phyloP scores from a whole-genome alignment of 2,888 invertebrate genomes.

The Nomada flava region DNA sequence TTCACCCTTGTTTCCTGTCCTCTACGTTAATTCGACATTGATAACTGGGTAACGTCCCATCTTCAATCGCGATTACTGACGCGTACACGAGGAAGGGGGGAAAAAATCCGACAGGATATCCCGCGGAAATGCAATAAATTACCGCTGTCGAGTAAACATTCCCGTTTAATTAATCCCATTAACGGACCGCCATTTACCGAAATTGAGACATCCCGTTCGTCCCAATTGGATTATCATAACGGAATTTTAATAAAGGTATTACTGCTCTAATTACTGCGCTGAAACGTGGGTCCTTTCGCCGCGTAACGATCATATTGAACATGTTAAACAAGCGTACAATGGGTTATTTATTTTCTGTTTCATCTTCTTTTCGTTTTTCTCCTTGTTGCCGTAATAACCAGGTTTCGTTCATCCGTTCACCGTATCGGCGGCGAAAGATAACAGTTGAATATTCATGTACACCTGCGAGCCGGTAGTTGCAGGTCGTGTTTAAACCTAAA shows the following conservation, averaged over 20 bases:
- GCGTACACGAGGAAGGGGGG: not conserved
- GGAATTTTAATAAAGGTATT: constrained; percentile 54
- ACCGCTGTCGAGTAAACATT: constrained; percentile 31
- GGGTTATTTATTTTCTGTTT: constrained; percentile 6
- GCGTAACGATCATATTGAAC: not conserved
- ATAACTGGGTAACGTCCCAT: not conserved
- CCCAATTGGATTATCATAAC: constrained; percentile 55
- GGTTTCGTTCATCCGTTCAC: constrained; percentile 11
- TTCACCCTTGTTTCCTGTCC: constrained; percentile 36
- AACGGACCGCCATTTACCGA: constrained; percentile 39
- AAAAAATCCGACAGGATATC: constrained; percentile 11
- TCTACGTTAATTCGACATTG: constrained; percentile 14
- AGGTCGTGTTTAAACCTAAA: constrained; percentile 65
- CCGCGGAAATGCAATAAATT: constrained; percentile 34
- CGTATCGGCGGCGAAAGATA: constrained; percentile 51
- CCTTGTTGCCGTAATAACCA: not conserved
- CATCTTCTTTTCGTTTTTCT: too few relatives aligned
- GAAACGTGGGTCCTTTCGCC: constrained; percentile 3
- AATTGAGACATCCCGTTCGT: constrained; percentile 46
- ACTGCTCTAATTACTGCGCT: constrained; percentile 32
- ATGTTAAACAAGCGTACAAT: not conserved
- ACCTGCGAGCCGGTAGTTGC: constrained; percentile 24
- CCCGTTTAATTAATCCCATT: constrained; percentile 54
- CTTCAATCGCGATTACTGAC: constrained; percentile 2
- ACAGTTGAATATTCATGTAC: constrained; percentile 60